phyloP scores from a whole-genome alignment of 2,797 vertebrate genomes.

The Chaenodraco wilsoni region DNA sequence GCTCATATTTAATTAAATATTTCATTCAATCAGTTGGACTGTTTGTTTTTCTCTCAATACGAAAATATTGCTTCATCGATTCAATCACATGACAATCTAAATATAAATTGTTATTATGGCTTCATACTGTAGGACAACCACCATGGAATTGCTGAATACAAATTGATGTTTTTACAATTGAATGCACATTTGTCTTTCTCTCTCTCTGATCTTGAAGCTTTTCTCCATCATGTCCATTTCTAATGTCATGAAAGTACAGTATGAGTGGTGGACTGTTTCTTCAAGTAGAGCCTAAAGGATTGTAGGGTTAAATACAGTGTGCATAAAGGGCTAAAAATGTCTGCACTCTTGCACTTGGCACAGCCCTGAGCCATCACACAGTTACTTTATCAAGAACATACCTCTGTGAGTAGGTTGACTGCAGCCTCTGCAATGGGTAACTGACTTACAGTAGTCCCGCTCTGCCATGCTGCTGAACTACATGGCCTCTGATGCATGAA shows the following conservation, averaged over 20 bases:
- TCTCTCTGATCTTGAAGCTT: neutral
- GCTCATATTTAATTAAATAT: neutral
- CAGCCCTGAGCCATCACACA: conserved; percentile 2
- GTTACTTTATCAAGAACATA: conserved; percentile 18
- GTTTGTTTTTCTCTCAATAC: conserved; percentile 22
- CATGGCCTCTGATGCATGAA: conserved; percentile 14
- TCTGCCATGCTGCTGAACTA: conserved; percentile 20
- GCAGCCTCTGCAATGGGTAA: conserved; percentile 19
- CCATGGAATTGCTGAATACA: neutral
- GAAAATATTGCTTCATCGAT: neutral
- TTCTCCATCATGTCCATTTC: neutral
- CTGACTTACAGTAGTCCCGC: conserved; percentile 23
- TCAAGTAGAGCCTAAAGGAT: conserved; percentile 1
- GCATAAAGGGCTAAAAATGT: conserved; percentile 19
- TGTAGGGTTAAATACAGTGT: neutral
- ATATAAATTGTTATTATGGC: conserved; percentile 8
- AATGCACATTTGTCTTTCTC: neutral
- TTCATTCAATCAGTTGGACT: neutral
- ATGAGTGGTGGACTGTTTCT: neutral
- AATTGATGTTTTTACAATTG: neutral
- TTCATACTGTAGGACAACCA: neutral
- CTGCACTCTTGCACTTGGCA: conserved; percentile 11
- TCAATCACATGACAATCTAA: conserved; percentile 5
- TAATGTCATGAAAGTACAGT: neutral
- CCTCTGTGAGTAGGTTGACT: conserved; percentile 16